Evolutionary conservation across 2,888 invertebrate genomes (phyloP).

Genomic region (Epiblema foenella): DNA sequence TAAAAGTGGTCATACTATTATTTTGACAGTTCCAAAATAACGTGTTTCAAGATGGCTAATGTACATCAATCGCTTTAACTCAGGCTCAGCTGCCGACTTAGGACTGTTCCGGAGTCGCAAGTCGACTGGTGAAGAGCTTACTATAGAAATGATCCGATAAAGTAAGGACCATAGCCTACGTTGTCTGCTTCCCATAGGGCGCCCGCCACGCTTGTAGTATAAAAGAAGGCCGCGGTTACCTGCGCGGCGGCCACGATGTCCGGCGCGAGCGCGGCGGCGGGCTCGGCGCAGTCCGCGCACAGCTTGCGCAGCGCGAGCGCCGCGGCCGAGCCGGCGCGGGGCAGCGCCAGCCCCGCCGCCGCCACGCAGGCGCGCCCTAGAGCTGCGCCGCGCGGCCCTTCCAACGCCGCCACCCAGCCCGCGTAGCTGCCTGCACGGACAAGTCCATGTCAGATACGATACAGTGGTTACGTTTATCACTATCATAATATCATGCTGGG

Average conservation of each 20-base stretch:
- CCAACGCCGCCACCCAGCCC: slow-evolving; percentile 88
- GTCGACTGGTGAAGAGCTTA: too few species aligned
- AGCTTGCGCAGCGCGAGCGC: slow-evolving; percentile 94
- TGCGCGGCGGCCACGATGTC: slow-evolving; percentile 90
- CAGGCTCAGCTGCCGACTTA: too few species aligned
- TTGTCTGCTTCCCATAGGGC: too few species aligned
- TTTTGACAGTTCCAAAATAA: too few species aligned
- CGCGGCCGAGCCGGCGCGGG: slow-evolving; percentile 91
- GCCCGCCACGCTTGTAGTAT: too few species aligned
- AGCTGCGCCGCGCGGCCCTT: slow-evolving; percentile 59
- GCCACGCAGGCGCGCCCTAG: slow-evolving; percentile 70
- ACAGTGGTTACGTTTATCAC: not conserved
- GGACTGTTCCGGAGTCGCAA: too few species aligned
- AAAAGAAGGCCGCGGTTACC: slow-evolving; percentile 56
- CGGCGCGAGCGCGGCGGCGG: slow-evolving; percentile 90
- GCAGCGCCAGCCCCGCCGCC: slow-evolving; percentile 74
- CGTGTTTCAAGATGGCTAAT: too few species aligned
- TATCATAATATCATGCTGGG: too few species aligned
- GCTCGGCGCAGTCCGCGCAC: slow-evolving; percentile 90
- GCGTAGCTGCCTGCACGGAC: slow-evolving; percentile 89
- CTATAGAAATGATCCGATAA: too few species aligned
- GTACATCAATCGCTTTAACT: too few species aligned
- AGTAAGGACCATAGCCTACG: too few species aligned
- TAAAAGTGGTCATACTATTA: too few species aligned
- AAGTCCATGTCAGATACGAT: not conserved